Base-by-base conservation (phyloP, 2,888 invertebrate species). In the Sthenelais limicola region DNA sequence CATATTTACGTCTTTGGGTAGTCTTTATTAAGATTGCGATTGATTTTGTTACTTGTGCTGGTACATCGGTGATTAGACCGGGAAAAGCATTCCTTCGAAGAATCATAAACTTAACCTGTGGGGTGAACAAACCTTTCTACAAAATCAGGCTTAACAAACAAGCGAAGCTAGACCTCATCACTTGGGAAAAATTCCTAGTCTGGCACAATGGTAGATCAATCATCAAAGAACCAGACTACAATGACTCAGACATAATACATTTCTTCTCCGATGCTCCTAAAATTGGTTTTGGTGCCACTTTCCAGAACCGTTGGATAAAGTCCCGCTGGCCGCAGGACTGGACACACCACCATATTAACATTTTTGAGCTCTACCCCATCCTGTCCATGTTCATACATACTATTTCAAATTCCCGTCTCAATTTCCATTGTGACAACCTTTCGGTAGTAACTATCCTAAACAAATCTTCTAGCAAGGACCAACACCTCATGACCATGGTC, bases 211-310 rank as follows among this genome's bases (percentile, higher is more conserved):
- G 47, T 18, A 43, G 12, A 43, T 15, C 47, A 12, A 43, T 43
- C 47, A 43, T 43, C 47, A 15, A 12, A 12, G 12, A 43, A 43
- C 47, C 47, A 12, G 12, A 43, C 47, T 15, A 18, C 47, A 15
- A 43, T 18, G 18, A 12, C 47, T 43, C 47, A 12, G 18, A 43
- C 12, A 18, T 18, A 12, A 43, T 43, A 12, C 12, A 43, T 15
- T 43, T 43, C 12, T 12, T 12, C 12, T 43, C 47, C n/a, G 47
- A 43, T 43, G 47, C 47, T 43, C n/a, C 47, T 15, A 15, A 43
- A 43, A 15, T 18, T 15, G 47, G 47, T 43, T 43, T 43, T 43
- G 47, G 47, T 43, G 47, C 47, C 47, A 43, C 47, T 43, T 43
- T 15, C 47, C 12, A 18, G 12, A 12, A 18, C 47, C 47, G 47